Conservation (phyloP, 35 echinoderm and acorn worm species). For the Lytechinus variegatus region DNA sequence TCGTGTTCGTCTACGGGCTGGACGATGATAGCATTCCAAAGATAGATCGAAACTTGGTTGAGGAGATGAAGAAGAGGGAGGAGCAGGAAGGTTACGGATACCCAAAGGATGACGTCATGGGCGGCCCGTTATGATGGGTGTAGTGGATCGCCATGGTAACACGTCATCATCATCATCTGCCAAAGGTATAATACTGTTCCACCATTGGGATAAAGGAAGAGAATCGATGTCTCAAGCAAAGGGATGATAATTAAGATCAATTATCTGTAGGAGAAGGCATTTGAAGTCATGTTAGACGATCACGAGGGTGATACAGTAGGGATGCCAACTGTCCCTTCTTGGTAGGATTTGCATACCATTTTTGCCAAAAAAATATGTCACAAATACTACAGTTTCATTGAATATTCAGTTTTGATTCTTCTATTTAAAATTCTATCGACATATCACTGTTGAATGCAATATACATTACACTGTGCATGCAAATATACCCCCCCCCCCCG, state of each 20-base stretch:
- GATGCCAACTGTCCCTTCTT: too few species aligned
- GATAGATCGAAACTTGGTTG: not conserved
- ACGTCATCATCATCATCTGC: not conserved
- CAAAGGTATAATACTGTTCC: not conserved
- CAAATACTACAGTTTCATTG: too few species aligned
- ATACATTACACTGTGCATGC: too few species aligned
- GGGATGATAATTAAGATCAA: not conserved
- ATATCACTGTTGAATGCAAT: too few species aligned
- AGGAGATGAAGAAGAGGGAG: not conserved
- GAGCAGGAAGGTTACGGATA: not conserved
- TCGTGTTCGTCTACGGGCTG: not conserved
- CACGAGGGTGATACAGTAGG: not conserved
- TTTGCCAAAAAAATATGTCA: too few species aligned
- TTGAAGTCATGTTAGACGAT: not conserved
- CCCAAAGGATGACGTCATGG: not conserved
- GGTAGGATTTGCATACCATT: too few species aligned
- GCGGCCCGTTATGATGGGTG: not conserved
- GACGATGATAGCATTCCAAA: conserved; percentile 23
- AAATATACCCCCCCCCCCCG: too few species aligned
- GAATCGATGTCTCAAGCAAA: not conserved
- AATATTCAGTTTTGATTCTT: too few species aligned
- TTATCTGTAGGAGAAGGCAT: not conserved
- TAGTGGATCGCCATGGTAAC: not conserved
- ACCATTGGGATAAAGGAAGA: not conserved
- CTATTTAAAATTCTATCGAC: too few species aligned